Percentiles rank a stretch among this genome's conserved stretches.
Evolutionary conservation across 2,113 vertebrate genomes (phyloP).

Genomic region (Neomonachus schauinslandi): DNA sequence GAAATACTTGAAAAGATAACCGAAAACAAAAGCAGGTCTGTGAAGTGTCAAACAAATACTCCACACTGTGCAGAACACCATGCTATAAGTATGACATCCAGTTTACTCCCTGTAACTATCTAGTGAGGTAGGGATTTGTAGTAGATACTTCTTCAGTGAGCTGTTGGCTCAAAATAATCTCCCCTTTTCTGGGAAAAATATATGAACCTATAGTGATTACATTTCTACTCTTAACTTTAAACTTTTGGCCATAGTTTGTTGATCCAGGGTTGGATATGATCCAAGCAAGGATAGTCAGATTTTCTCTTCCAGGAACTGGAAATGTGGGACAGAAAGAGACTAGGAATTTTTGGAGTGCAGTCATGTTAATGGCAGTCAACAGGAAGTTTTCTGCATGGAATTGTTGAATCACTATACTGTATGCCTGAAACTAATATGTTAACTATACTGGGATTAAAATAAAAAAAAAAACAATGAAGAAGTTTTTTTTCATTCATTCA

Average conservation of each 20-base stretch:
- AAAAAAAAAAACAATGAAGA: background rate
- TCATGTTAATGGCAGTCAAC: background rate
- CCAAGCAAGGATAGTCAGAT: background rate
- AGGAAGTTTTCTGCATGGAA: background rate
- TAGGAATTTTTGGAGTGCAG: background rate
- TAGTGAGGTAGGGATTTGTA: background rate
- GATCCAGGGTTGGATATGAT: background rate
- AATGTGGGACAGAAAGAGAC: background rate
- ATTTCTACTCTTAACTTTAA: background rate
- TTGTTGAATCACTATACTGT: background rate
- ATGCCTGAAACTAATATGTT: background rate
- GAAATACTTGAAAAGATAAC: background rate
- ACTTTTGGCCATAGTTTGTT: background rate
- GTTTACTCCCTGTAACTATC: background rate
- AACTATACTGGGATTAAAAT: background rate
- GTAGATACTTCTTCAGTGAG: background rate
- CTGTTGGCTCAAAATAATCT: background rate
- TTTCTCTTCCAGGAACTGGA: background rate
- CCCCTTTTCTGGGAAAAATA: background rate
- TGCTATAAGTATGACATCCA: background rate
- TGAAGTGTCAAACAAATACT: background rate
- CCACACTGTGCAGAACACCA: background rate
- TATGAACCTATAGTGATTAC: background rate
- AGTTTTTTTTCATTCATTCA: background rate
- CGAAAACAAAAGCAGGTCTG: background rate